These are phyloP conservation scores for Fistularia commersonii DNA, from an alignment of 2,797 vertebrate species.

Conservation along the genomic window DNA sequence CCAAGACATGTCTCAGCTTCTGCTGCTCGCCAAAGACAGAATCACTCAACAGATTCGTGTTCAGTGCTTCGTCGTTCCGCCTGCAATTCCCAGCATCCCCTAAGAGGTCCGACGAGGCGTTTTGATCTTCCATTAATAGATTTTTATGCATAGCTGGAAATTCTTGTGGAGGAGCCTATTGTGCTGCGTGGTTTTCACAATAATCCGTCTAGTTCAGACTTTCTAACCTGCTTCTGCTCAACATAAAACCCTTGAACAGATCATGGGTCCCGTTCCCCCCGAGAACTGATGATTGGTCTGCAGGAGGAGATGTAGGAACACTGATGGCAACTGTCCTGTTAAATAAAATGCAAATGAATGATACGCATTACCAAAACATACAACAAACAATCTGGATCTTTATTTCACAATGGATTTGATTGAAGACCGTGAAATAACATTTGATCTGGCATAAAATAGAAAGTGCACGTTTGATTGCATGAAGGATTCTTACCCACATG, in stretches of 20 bases:
- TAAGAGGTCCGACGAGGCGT: slow-evolving; percentile 1
- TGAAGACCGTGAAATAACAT: no score
- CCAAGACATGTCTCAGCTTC: slow-evolving; percentile 64
- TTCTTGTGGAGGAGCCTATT: neutral
- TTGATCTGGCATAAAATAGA: no score
- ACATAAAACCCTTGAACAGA: neutral
- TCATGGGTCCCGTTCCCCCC: neutral
- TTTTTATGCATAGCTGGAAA: slow-evolving; percentile 1
- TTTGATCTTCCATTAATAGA: neutral
- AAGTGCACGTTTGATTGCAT: no score
- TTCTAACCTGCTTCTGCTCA: neutral
- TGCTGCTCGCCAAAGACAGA: slow-evolving; percentile 54
- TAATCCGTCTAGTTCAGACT: neutral
- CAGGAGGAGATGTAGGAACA: neutral
- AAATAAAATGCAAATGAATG: no score
- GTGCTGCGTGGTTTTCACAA: slow-evolving; percentile 4
- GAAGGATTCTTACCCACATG: no score
- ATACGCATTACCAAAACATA: no score
- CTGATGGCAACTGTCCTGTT: neutral
- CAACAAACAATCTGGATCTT: no score
- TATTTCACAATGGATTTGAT: no score
- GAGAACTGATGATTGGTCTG: neutral
- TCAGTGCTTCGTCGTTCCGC: slow-evolving; percentile 16
- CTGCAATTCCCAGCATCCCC: slow-evolving; percentile 29
- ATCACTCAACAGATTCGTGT: slow-evolving; percentile 28